Base-by-base conservation (phyloP, 2,888 invertebrate genomes). In the Megamerina dolium region DNA sequence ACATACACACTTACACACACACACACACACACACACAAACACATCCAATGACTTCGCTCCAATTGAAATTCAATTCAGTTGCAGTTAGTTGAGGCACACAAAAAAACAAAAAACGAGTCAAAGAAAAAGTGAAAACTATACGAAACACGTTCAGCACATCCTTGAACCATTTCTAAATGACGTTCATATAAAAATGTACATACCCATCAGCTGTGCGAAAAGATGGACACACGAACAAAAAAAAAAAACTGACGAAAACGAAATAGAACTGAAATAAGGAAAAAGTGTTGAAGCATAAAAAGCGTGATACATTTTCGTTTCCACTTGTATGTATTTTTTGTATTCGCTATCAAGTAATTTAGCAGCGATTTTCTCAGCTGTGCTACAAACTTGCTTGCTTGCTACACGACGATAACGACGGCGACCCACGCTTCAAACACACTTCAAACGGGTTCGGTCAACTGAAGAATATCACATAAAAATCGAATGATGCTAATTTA, bases 401-500 rank as follows among this genome's bases (percentile, higher is more conserved):
- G 5, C 23, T 18, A n/a, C 18, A n/a, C 5, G 8, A 18, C 5
- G 27, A 13, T 9, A 5, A 6, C 9, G 19, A 14, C 4, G 6
- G 12, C 18, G 3, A 3, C 14, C 12, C 10, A 34, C 34, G 19
- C 10, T 37, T 27, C n/a, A n/a, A n/a, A n/a, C n/a, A n/a, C n/a
- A n/a, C n/a, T n/a, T n/a, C n/a, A n/a, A n/a, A n/a, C n/a, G n/a
- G n/a, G n/a, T n/a, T n/a, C n/a, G n/a, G n/a, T n/a, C n/a, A n/a
- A n/a, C n/a, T n/a, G n/a, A n/a, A n/a, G n/a, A n/a, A n/a, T n/a
- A n/a, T n/a, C n/a, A n/a, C n/a, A n/a, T n/a, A n/a, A n/a, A n/a
- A n/a, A n/a, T n/a, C n/a, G 26, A 35, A 21, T 38, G 31, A 32
- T 43, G 45, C 49, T 49, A 46, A 46, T 49, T 46, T 44, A 41